A percentile compares a stretch with the other conserved stretches of the same genome.
These are phyloP conservation scores for Zaprionus nigranus DNA, from an alignment of 1,140 invertebrate genomes.

Conservation along the genomic window DNA sequence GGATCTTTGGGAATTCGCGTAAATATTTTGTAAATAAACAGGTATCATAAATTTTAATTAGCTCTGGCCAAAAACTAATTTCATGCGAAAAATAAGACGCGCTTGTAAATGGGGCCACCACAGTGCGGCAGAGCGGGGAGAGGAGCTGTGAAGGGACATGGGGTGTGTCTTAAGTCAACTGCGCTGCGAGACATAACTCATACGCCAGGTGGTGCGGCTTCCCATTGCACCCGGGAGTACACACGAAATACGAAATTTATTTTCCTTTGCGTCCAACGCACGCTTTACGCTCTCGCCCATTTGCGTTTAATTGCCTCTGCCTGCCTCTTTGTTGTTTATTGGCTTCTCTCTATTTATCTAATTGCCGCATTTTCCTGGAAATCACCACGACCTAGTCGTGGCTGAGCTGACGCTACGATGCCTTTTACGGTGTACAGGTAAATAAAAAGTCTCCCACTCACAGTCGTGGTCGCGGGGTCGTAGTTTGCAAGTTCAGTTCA, in stretches of 20 bases:
- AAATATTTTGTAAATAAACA: constrained; percentile 74
- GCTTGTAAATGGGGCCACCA: constrained; percentile 46
- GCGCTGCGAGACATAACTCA: constrained; percentile 44
- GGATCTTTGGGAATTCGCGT: constrained; percentile 51
- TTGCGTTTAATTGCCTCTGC: constrained; percentile 66
- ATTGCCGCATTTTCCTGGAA: constrained; percentile 47
- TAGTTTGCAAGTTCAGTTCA: constrained; percentile 29
- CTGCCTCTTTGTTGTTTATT: constrained; percentile 44
- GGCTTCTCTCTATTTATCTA: constrained; percentile 49
- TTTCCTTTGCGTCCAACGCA: constrained; percentile 26
- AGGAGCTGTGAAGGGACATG: background rate
- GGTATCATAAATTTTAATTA: constrained; percentile 85
- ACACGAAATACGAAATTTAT: constrained; percentile 44
- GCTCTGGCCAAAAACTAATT: constrained; percentile 87
- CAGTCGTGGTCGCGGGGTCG: background rate
- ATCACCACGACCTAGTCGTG: constrained; percentile 43
- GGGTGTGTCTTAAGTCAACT: constrained; percentile 57
- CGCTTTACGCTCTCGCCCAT: constrained; percentile 38
- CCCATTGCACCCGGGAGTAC: constrained; percentile 48
- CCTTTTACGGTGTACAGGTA: constrained; percentile 54
- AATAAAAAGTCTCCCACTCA: constrained; percentile 33
- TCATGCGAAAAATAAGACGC: constrained; percentile 78
- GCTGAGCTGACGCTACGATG: constrained; percentile 32
- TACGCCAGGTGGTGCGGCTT: constrained; percentile 38
- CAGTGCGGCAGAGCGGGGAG: background rate